These are phyloP conservation scores for Andrena camellia DNA, from an alignment of 2,888 invertebrate species.

Conservation along the genomic window DNA sequence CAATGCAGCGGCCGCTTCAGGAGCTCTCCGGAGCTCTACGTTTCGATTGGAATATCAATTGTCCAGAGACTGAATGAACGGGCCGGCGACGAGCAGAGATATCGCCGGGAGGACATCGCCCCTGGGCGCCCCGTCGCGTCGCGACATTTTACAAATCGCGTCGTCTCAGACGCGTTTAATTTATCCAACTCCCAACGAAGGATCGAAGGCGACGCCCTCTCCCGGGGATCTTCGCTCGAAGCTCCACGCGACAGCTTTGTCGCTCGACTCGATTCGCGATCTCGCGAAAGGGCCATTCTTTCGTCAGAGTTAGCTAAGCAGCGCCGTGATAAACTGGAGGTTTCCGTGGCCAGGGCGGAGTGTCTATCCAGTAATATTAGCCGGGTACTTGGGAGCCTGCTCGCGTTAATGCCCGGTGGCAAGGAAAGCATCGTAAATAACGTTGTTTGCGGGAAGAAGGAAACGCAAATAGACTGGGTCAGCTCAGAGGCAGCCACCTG, in stretches of 20 bases:
- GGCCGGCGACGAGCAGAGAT: neutral
- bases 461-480: no score
- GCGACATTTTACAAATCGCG: slow-evolving; percentile 60
- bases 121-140: slow-evolving; percentile 17
- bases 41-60: neutral
- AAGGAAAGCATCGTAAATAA: neutral
- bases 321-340: no score
- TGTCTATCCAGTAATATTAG: no score
- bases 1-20: neutral
- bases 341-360: no score
- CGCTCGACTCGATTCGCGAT: no score
- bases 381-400: no score
- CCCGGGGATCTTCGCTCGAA: neutral
- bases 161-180: slow-evolving; percentile 49
- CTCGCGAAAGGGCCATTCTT: no score
- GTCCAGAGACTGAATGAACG: neutral
- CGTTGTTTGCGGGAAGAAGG: no score
- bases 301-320: no score
- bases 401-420: neutral
- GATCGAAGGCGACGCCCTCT: neutral
- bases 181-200: slow-evolving; percentile 47
- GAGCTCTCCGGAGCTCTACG: neutral
- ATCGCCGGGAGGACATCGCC: slow-evolving; percentile 12
- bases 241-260: neutral
- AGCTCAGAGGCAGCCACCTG: no score